Percentiles rank a stretch among this genome's conserved stretches.
These are phyloP conservation scores for Diabrotica undecimpunctata DNA, from an alignment of 1,140 invertebrate genomes.

Conservation along the genomic window DNA sequence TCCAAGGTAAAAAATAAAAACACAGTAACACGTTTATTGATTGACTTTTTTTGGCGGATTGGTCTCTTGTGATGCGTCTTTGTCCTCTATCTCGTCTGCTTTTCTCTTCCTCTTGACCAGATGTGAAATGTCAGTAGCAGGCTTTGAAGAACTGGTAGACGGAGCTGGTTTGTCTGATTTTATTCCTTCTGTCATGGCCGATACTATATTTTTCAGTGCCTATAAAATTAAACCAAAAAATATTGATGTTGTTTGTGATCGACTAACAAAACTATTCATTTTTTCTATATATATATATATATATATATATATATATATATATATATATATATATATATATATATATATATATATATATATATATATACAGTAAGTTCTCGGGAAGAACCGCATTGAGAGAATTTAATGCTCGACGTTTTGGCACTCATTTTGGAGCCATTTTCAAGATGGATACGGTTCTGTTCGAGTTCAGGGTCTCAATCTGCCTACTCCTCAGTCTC, in stretches of 20 bases:
- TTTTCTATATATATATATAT: no score
- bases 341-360: no score
- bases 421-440: no score
- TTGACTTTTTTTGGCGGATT: constrained; percentile 53
- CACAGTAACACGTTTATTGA: neutral
- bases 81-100: constrained; percentile 50
- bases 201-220: constrained; percentile 27
- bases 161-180: constrained; percentile 11
- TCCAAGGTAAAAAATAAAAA: no score
- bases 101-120: constrained; percentile 71
- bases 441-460: no score
- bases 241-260: neutral
- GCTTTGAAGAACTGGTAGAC: constrained; percentile 44
- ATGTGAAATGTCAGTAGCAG: constrained; percentile 67
- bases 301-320: no score
- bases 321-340: no score
- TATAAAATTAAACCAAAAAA: constrained; percentile 17
- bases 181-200: constrained; percentile 17
- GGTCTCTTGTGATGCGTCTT: constrained; percentile 38
- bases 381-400: no score
- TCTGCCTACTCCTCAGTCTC: no score
- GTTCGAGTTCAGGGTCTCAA: no score
- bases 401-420: no score
- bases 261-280: neutral
- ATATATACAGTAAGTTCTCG: no score